Conservation (phyloP, 2,888 invertebrate species). For the Parapristionchus giblindavisi region DNA sequence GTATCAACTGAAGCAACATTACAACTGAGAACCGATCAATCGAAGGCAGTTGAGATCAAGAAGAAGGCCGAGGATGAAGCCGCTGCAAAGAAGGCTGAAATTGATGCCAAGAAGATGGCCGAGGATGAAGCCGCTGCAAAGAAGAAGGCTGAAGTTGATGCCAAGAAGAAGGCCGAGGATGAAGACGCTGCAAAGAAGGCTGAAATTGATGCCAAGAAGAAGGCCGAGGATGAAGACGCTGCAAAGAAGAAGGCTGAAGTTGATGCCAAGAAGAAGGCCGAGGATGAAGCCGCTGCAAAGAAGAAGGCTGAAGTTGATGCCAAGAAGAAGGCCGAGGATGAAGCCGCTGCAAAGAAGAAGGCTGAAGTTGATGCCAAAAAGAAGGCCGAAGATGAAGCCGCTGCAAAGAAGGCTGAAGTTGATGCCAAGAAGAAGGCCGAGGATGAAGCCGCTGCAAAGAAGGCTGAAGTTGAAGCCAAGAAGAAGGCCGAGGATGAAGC, state of each 20-base stretch:
- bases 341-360: background rate
- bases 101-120: background rate
- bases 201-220: constrained; percentile 32
- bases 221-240: constrained; percentile 23
- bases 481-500: constrained; percentile 11
- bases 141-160: background rate
- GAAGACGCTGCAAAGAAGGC: constrained; percentile 32
- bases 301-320: constrained; percentile 30
- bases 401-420: background rate
- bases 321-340: background rate
- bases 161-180: constrained; percentile 18
- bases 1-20: too few species aligned
- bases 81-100: background rate
- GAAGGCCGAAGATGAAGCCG: constrained; percentile 28
- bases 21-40: background rate
- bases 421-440: background rate
- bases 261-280: constrained; percentile 35
- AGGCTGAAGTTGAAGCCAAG: constrained; percentile 14
- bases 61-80: background rate
- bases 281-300: constrained; percentile 1
- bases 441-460: constrained; percentile 12
- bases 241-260: constrained; percentile 33
- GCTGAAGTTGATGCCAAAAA: background rate
- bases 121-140: background rate
- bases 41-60: background rate